Evolutionary conservation across 2,113 vertebrate genomes (phyloP), one percentile per base, ranked within the genome.

Genomic region (Scomber japonicus): DNA sequence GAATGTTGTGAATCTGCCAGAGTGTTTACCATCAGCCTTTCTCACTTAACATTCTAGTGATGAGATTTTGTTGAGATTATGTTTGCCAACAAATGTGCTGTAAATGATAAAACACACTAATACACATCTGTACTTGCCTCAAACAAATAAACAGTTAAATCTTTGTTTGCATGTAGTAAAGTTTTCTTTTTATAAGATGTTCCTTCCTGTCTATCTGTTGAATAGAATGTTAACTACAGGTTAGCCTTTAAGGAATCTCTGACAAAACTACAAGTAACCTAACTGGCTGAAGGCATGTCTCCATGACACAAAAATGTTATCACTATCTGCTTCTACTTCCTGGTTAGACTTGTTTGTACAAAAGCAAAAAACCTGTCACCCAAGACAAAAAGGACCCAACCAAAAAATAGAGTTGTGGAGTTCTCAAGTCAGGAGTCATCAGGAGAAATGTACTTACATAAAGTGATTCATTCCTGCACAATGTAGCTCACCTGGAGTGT

Each of bases 261-360:
- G 11, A 2, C 4, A 45, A 66, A 16, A 55, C 4, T 6, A 31
- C 6, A 48, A 13, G 31, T n/a, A 14, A 21, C 10, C 21, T 15
- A 16, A 53, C 30, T 61, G 17, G 55, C 30, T 17, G 24, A 21
- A 3, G 4, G 11, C 9, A 13, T 9, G 7, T 64, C 66, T 35
- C 13, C 44, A 10, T 35, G 4, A 46, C 15, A 30, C 11, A 15
- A 17, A 74, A 60, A 85, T 82, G 16, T 88, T 64, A 83, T 60
- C 56, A 79, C n/a, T 30, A 46, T 71, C 48, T 79, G 49, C 35
- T 66, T 81, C 69, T 50, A 5, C 56, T 35, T 66, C 27, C 48
- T 71, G n/a, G 62, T 85, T 49, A 15, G 48, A 40, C 35, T 40
- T 40, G 35, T 7, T 7, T 40, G 35, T 40, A 40, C 35, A 40